A percentile compares a stretch with the other conserved stretches of the same genome.
Conservation (phyloP, 1,140 invertebrate genomes). For the Pseudomyrmex gracilis region DNA sequence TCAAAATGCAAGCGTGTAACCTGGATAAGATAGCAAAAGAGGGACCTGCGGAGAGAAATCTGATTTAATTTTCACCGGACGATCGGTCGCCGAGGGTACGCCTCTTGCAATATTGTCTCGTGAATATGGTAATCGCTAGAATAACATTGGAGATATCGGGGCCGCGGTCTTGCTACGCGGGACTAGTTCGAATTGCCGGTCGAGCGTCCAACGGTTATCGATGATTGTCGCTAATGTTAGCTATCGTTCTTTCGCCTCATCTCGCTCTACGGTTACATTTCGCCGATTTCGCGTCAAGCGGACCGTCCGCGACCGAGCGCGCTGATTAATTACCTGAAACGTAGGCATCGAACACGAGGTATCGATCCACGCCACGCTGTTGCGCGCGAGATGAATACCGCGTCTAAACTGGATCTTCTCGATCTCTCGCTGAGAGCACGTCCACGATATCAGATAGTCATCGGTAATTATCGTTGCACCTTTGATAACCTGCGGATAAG, state of each 20-base stretch:
- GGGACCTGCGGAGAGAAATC: conserved; percentile 10
- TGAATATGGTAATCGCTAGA: conserved; percentile 65
- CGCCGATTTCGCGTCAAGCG: conserved; percentile 17
- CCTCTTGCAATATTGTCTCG: conserved; percentile 66
- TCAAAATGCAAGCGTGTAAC: conserved; percentile 49
- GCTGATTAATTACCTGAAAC: conserved; percentile 51
- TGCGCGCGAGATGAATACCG: conserved; percentile 6
- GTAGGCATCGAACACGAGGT: conserved; percentile 22
- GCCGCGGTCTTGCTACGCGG: conserved; percentile 3
- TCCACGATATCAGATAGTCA: conserved; percentile 42
- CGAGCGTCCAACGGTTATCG: conserved; percentile 41
- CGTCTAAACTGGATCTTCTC: conserved; percentile 53
- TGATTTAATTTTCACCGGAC: conserved; percentile 62
- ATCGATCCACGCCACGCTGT: conserved; percentile 47
- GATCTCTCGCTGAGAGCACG: conserved; percentile 12
- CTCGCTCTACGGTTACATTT: conserved; percentile 18
- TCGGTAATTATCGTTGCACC: conserved; percentile 55
- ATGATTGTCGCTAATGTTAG: conserved; percentile 46
- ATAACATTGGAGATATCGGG: conserved; percentile 55
- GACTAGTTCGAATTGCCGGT: conserved; percentile 53
- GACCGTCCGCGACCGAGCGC: conserved; percentile 20
- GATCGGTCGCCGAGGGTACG: not conserved
- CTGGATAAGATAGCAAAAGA: conserved; percentile 62
- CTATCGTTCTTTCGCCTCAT: conserved; percentile 48
- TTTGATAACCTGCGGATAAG: conserved; percentile 53